Base-by-base conservation (phyloP, 2,888 invertebrate species). In the Calliopum simillimum region DNA sequence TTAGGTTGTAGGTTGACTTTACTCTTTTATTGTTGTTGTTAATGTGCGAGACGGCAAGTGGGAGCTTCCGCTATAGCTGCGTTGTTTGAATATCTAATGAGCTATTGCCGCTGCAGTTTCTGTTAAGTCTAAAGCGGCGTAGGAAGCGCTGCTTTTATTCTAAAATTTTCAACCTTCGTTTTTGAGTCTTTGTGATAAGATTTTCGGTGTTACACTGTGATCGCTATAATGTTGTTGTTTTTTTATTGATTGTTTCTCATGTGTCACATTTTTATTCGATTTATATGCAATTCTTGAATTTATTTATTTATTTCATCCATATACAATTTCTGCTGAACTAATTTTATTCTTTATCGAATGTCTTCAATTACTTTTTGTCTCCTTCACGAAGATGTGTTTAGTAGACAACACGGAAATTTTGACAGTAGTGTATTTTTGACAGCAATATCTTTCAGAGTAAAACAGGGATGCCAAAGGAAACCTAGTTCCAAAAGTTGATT, bases 1-100 rank as follows among this genome's bases (percentile, higher is more conserved):
- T 70, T 33, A n/a, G 46, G 44, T 33, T 58, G 67, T 33, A 58
- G 12, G 49, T 53, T 70, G 44, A 65, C 65, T 65, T 65, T 66
- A 16, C 53, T 70, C 19, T 13, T 23, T 23, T 62, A 44, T 59
- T 51, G 53, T 8, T 65, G 44, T 21, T 65, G 55, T n/a, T n/a
- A n/a, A n/a, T 66, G 56, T 47, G 19, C 46, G 53, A 4, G 4
- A 33, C 33, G 33, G 43, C n/a, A 62, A 64, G 43, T 62, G 21
- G 49, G 56, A 25, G 62, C 44, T 71, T 53, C 46, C 59, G 63
- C 16, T 41, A 23, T 62, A 47, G 55, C 49, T 68, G 58, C 41
- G 70, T 70, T 72, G 61, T 61, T 72, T 65, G 70, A 72, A 70
- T 72, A 16, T 14, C n/a, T n/a, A 59, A 59, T 67, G 25, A 67